These are phyloP conservation scores for Anomalospiza imberbis DNA, from an alignment of 2,797 vertebrate species.

Conservation along the genomic window DNA sequence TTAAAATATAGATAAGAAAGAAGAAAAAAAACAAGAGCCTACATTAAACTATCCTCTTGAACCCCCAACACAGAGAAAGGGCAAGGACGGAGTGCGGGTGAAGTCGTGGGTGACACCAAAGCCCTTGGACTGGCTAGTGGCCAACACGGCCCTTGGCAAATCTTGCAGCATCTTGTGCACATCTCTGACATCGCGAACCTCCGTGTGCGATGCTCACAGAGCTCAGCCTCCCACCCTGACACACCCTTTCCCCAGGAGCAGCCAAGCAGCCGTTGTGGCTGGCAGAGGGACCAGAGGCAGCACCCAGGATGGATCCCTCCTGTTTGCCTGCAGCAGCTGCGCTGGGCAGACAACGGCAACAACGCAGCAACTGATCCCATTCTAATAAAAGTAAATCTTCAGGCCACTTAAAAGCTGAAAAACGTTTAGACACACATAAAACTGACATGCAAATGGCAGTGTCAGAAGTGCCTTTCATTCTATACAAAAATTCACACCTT, in stretches of 20 bases:
- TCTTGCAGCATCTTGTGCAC: neutral
- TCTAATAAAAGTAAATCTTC: neutral
- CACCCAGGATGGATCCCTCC: neutral
- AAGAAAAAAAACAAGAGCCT: neutral
- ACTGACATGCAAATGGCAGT: neutral
- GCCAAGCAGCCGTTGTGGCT: fast-evolving
- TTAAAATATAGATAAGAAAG: neutral
- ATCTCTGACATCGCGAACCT: fast-evolving
- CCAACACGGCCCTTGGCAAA: neutral
- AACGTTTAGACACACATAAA: neutral
- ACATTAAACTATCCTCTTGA: neutral
- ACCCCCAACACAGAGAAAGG: neutral
- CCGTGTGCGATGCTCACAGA: fast-evolving
- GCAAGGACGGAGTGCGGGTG: fast-evolving
- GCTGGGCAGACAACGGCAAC: neutral
- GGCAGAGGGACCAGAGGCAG: neutral
- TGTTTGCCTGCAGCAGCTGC: neutral
- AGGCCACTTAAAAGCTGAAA: neutral
- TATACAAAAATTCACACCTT: neutral
- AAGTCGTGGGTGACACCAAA: neutral
- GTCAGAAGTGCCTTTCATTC: neutral
- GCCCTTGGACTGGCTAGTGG: neutral
- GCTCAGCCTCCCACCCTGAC: neutral
- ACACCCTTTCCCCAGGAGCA: neutral
- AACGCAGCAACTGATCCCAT: fast-evolving